Conservation (phyloP, 2,797 vertebrate genomes). For the Artibeus lituratus region DNA sequence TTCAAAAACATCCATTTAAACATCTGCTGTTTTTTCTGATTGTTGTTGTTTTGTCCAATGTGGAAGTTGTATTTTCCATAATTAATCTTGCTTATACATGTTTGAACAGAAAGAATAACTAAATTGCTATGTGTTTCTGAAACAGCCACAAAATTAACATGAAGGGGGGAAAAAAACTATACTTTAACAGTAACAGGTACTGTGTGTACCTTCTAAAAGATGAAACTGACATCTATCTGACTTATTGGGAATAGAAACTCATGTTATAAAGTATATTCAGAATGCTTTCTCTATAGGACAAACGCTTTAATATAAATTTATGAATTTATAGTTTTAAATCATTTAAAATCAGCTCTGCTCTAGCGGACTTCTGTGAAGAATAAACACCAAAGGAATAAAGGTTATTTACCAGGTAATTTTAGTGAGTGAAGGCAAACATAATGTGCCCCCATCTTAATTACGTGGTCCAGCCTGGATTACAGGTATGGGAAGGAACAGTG, state of each 20-base stretch:
- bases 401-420: neutral
- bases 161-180: neutral
- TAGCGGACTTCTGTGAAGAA: neutral
- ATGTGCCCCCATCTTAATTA: neutral
- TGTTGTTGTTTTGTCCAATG: neutral
- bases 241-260: neutral
- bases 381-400: neutral
- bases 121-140: neutral
- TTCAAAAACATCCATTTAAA: neutral
- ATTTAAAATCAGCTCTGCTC: neutral
- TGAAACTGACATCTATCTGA: neutral
- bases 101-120: neutral
- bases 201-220: neutral
- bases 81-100: neutral
- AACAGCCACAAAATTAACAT: constrained; percentile 36
- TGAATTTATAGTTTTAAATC: neutral
- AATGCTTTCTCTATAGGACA: neutral
- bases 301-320: neutral
- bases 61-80: neutral
- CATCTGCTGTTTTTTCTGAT: neutral
- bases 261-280: constrained; percentile 1
- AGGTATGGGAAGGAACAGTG: neutral
- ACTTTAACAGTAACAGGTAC: neutral
- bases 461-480: neutral
- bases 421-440: neutral